These are phyloP conservation scores for Thalassophryne amazonica DNA, from an alignment of 2,797 vertebrate species.

Conservation along the genomic window DNA sequence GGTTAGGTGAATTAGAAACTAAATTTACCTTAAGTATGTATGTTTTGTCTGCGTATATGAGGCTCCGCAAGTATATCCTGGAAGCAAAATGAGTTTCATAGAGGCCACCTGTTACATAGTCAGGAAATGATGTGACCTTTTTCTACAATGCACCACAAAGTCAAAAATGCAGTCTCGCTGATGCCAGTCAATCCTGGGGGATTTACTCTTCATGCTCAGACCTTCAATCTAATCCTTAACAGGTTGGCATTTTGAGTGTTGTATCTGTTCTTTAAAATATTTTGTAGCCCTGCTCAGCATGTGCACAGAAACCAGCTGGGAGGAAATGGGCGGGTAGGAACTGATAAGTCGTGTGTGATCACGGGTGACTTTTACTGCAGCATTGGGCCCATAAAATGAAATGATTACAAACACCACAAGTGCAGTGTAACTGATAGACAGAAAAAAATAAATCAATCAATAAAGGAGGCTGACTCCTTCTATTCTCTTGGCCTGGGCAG, in stretches of 20 bases:
- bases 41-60: too few relatives aligned
- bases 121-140: conserved; percentile 24
- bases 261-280: conserved; percentile 47
- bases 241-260: conserved; percentile 46
- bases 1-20: too few relatives aligned
- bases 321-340: conserved; percentile 55
- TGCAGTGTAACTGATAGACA: neutral
- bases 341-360: conserved; percentile 62
- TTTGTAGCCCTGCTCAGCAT: conserved; percentile 43
- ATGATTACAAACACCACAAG: conserved; percentile 29
- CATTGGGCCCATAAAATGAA: conserved; percentile 52
- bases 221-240: conserved; percentile 51
- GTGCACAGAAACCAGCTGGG: conserved; percentile 49
- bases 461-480: too few relatives aligned
- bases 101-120: conserved; percentile 24
- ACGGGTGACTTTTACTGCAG: conserved; percentile 50
- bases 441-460: too few relatives aligned
- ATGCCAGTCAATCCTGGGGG: conserved; percentile 33
- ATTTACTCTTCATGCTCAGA: conserved; percentile 37
- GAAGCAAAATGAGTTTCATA: neutral
- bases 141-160: conserved; percentile 25
- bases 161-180: conserved; percentile 32
- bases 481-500: conserved; percentile 63
- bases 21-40: too few relatives aligned
- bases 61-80: too few relatives aligned